Conservation (phyloP, 2,113 vertebrate species). For the Ageneiosus marmoratus region DNA sequence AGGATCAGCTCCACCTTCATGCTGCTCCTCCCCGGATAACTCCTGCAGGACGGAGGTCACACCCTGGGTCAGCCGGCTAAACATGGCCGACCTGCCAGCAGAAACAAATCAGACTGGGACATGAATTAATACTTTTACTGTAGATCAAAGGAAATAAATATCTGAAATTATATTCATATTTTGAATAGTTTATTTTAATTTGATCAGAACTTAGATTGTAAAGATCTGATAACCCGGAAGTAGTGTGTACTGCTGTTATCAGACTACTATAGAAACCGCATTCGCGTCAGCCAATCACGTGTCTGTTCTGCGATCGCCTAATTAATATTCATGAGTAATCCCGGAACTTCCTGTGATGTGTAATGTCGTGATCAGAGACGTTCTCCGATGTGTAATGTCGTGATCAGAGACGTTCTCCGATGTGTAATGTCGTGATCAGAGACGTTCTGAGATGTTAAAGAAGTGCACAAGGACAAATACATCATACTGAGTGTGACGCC, state of each 20-base stretch:
- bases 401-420: neutral
- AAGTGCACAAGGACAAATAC: neutral
- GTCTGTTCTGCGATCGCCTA: neutral
- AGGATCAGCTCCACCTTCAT: conserved; percentile 62
- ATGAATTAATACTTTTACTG: too few species aligned
- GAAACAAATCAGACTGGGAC: neutral
- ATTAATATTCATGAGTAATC: conserved; percentile 12
- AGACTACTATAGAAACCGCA: neutral
- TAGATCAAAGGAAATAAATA: too few species aligned
- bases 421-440: neutral
- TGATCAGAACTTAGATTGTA: neutral
- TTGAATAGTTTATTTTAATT: too few species aligned
- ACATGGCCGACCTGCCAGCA: conserved; percentile 79
- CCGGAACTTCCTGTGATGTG: neutral
- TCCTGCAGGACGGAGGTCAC: conserved; percentile 84
- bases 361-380: neutral
- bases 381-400: neutral
- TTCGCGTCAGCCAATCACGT: neutral
- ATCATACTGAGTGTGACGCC: neutral
- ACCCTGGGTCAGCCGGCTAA: conserved; percentile 83
- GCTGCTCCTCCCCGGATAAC: conserved; percentile 80
- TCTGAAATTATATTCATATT: neutral
- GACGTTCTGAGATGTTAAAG: neutral
- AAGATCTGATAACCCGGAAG: neutral
- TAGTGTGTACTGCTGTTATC: neutral